Evolutionary conservation across 2,888 invertebrate genomes (phyloP), one percentile per base, ranked within the genome.

Genomic region (Allygus modestus): DNA sequence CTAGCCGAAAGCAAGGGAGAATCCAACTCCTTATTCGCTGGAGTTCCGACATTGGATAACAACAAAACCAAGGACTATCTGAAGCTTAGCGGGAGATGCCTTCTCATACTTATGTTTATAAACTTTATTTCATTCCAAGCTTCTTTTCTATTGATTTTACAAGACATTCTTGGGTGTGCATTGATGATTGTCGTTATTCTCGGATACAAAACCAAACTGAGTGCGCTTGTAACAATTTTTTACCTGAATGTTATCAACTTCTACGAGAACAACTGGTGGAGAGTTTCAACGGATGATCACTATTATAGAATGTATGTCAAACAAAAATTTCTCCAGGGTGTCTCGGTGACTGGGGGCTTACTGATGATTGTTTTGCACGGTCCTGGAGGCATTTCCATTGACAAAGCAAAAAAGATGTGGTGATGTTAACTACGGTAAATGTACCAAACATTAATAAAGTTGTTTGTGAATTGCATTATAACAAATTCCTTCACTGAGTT

Each of bases 161-260:
- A 65, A 65, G 65, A 65, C n/a, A 20, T 26, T 17, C 15, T 65
- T 31, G 65, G 65, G 1, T 28, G 9, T 65, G 28, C 5, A 5
- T 28, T 65, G 28, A 31, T 65, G 65, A 65, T 65, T 65, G 4
- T 65, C 4, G 65, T 65, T 11, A 12, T 65, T 28, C 26, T 65
- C 28, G 65, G 65, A 65, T 65, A 65, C 28, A 65, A 65, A 65
- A 65, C 65, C 26, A 65, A 65, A 28, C 65, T 65, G 4, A 65
- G 65, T 31, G 65, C 28, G 28, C 31, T 65, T 12, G 65, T n/a
- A 15, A 65, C 31, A 12, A 26, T 65, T 28, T 5, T 65, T 28
- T 65, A 28, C 28, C 17, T 65, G 28, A 65, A 26, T 65, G 5
- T 65, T 4, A 2, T 65, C 28, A 65, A 65, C 15, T 26, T 65